These are phyloP conservation scores for roundworm (Caenorhabditis elegans) DNA, from an alignment of 1,140 invertebrate genomes.

Conservation along the genomic window WBcel235 BX284606.5:7731001-7731500, in stretches of 20 bases:
- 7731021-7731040: conserved; percentile 20
- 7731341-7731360: background rate
- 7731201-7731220: conserved; percentile 22
- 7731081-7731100: background rate
- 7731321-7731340: conserved; percentile 31
- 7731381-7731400: conserved; percentile 17
- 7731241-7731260: background rate
- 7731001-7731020: conserved; percentile 31
- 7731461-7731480: conserved; percentile 13
- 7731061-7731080: background rate
- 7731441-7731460: conserved; percentile 44
- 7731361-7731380: conserved; percentile 37
- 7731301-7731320: conserved; percentile 22
- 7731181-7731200: conserved; percentile 21
- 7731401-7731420: background rate
- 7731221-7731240: background rate
- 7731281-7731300: conserved; percentile 19
- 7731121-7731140: conserved; percentile 14
- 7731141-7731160: background rate
- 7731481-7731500: conserved; percentile 51
- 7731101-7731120: background rate
- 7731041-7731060: background rate
- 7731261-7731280: background rate
- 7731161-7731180: conserved; percentile 13
- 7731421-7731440: conserved; percentile 3